Base-by-base conservation (phyloP, 2,797 vertebrate species). In the Hypotaenidia philippensis region DNA sequence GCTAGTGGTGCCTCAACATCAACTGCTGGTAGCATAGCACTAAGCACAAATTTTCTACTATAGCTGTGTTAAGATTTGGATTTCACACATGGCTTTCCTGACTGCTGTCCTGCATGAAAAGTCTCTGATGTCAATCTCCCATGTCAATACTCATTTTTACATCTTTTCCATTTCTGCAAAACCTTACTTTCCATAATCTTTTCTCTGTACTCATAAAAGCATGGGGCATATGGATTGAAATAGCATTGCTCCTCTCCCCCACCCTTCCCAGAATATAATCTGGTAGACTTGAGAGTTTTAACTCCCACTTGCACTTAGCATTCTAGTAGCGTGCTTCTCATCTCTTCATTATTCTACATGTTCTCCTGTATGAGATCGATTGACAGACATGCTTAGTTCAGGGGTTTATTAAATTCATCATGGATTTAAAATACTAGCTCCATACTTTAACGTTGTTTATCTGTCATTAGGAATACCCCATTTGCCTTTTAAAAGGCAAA, bases 1-100 rank as follows among this genome's bases (percentile, higher is more conserved):
- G n/a, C 26, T 5, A 0, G 49, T 3, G 22, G 15, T 19, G 34
- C 13, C 26, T 40, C 36, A 32, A 7, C 3, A 2, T 11, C 19
- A 32, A 4, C 38, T 53, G 52, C 29, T 38, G 63, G 38, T 5
- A 80, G 41, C 11, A 23, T 3, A 55, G 55, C 53, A 44, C 17
- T 0, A 1, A 41, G 34, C 1, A 1, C 13, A 16, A 49, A 27
- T 59, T 29, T 49, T 61, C 50, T 36, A 2, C 29, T 34, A 22
- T 3, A 21, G 44, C n/a, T 47, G 8, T 34, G 25, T 8, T 15
- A 16, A 44, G 22, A 32, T 26, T 34, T 40, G n/a, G 45, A 20
- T 80, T 83, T 90, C 68, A 92, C 34, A 59, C 31, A 22, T 50
- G 7, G 26, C 31, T 47, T 44, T 49, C 38, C 36, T 63, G n/a